These are phyloP conservation scores for Oncorhynchus kisutch DNA, from an alignment of 2,113 vertebrate genomes.

Conservation along the genomic window DNA sequence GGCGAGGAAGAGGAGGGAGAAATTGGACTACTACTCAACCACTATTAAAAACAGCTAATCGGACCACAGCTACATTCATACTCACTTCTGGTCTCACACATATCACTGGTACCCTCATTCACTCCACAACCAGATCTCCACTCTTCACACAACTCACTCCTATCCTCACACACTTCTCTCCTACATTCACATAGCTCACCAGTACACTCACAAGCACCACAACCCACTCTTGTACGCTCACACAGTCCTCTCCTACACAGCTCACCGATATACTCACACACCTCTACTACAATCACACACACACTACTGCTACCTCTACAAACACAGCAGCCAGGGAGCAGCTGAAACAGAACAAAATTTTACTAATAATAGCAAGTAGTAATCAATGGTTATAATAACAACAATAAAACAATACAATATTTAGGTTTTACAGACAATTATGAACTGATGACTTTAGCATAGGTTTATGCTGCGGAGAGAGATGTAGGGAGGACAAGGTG, in stretches of 20 bases:
- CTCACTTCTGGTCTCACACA: slow-evolving; percentile 51
- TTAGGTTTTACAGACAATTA: too few relatives aligned
- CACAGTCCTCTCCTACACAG: slow-evolving; percentile 58
- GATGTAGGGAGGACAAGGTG: not conserved
- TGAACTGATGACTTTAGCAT: too few relatives aligned
- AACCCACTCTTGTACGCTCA: slow-evolving; percentile 1
- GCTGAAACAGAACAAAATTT: slow-evolving; percentile 70
- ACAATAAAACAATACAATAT: not conserved
- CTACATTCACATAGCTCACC: slow-evolving; percentile 23
- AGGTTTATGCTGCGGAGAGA: not conserved
- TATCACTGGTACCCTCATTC: slow-evolving; percentile 39
- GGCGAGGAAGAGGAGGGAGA: slow-evolving; percentile 59
- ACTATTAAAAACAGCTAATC: slow-evolving; percentile 70
- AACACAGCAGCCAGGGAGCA: slow-evolving; percentile 59
- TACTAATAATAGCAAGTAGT: slow-evolving; percentile 44
- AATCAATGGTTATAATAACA: not conserved
- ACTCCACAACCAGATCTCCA: slow-evolving; percentile 7
- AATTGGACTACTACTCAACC: slow-evolving; percentile 68
- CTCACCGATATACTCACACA: slow-evolving; percentile 51
- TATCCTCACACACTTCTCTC: slow-evolving; percentile 26
- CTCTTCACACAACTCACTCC: slow-evolving; percentile 29
- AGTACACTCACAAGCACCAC: slow-evolving; percentile 44
- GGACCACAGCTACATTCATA: slow-evolving; percentile 63
- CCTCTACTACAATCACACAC: slow-evolving; percentile 28
- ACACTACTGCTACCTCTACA: slow-evolving; percentile 61